These are phyloP conservation scores for Apeltes quadracus DNA, from an alignment of 2,113 vertebrate genomes.

Conservation along the genomic window DNA sequence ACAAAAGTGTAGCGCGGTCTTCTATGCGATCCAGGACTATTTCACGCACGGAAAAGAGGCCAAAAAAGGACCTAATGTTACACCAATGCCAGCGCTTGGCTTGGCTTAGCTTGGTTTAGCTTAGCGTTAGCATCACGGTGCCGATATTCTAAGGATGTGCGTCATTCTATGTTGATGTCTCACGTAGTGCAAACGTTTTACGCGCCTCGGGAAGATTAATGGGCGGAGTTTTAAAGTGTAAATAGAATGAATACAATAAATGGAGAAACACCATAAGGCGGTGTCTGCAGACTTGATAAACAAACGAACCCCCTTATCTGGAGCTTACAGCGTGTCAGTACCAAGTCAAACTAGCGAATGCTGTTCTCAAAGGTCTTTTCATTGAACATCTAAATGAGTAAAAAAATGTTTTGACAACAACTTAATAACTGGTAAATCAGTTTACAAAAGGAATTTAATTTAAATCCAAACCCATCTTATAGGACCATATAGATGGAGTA, in stretches of 20 bases:
- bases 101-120: conserved; percentile 40
- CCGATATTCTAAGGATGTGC: conserved; percentile 21
- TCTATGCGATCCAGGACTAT: conserved; percentile 75
- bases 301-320: conserved; percentile 13
- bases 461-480: conserved; percentile 8
- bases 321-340: not conserved
- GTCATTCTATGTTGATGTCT: conserved; percentile 28
- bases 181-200: conserved; percentile 14
- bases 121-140: conserved; percentile 44
- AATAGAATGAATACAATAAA: fast-evolving
- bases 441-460: conserved; percentile 18
- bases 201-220: fast-evolving
- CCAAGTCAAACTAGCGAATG: conserved; percentile 20
- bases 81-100: not conserved
- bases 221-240: conserved; percentile 24
- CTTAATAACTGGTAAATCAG: conserved; percentile 18
- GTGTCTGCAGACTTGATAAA: fast-evolving
- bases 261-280: not conserved
- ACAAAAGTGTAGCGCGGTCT: conserved; percentile 57
- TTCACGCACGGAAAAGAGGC: not conserved
- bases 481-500: conserved; percentile 18
- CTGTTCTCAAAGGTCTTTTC: not conserved
- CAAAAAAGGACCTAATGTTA: conserved; percentile 55
- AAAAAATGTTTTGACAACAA: not conserved
- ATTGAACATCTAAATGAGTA: not conserved